These are phyloP conservation scores for Gracilinanus agilis DNA, from an alignment of 2,113 vertebrate genomes.

Conservation along the genomic window DNA sequence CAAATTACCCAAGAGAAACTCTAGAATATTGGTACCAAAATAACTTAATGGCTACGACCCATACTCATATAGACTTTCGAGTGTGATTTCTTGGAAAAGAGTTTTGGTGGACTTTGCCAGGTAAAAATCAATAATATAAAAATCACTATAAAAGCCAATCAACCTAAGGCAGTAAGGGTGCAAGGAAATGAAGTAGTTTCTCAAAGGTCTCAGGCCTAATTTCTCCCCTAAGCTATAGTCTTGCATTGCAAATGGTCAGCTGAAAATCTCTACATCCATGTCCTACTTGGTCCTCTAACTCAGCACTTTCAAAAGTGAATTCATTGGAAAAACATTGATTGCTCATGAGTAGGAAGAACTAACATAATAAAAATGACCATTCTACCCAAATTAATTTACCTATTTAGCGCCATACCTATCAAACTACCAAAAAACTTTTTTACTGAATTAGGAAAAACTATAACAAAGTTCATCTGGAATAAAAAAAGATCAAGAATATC, in stretches of 20 bases:
- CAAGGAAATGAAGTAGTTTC: not conserved
- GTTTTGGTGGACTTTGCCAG: not conserved
- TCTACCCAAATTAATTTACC: too few relatives aligned
- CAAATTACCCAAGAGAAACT: not conserved
- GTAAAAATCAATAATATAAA: conserved; percentile 34
- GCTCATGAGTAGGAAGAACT: too few relatives aligned
- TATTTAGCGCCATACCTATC: too few relatives aligned
- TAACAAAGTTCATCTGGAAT: too few relatives aligned
- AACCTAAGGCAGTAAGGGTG: not conserved
- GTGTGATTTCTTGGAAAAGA: conserved; percentile 39
- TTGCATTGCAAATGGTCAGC: not conserved
- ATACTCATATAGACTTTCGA: not conserved
- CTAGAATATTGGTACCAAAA: not conserved
- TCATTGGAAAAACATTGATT: too few relatives aligned
- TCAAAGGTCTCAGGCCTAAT: not conserved
- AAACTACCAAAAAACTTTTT: too few relatives aligned
- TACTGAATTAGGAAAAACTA: too few relatives aligned
- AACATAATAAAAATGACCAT: too few relatives aligned
- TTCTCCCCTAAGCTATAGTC: not conserved
- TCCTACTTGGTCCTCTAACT: not conserved
- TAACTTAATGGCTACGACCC: not conserved
- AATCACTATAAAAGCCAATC: conserved; percentile 5
- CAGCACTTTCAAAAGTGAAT: not conserved
- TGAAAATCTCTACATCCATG: not conserved
- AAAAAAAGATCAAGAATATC: too few relatives aligned